Conservation (phyloP, 2,797 vertebrate genomes). For the Phrynocephalus forsythii region DNA sequence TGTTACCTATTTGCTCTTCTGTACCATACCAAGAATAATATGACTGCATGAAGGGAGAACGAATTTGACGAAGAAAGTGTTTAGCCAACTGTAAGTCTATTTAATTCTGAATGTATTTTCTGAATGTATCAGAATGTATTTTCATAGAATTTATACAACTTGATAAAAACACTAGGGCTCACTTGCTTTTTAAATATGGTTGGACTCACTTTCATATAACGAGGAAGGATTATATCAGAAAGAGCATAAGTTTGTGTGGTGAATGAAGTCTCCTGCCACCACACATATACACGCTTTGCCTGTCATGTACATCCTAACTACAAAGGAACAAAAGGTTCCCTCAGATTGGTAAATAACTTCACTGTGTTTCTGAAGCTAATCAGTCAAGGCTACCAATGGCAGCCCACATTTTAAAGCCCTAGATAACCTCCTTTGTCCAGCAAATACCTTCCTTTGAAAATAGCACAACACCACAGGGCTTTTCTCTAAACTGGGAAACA, state of each 20-base stretch:
- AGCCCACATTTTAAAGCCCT: not conserved
- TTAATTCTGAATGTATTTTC: not conserved
- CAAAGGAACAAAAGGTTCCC: not conserved
- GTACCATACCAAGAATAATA: not conserved
- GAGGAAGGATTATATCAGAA: no score
- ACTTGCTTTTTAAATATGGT: not conserved
- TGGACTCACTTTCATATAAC: not conserved
- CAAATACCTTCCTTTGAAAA: not conserved
- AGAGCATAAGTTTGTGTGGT: no score
- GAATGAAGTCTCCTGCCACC: not conserved
- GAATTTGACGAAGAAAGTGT: not conserved
- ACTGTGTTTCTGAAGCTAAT: not conserved
- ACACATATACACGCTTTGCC: not conserved
- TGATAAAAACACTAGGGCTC: not conserved
- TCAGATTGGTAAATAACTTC: not conserved
- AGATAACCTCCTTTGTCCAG: not conserved
- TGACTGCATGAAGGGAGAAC: not conserved
- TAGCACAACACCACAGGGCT: not conserved
- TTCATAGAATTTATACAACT: no score
- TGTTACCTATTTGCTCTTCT: not conserved
- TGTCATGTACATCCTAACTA: not conserved
- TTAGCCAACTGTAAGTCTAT: not conserved
- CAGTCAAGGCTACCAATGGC: not conserved
- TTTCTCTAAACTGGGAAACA: not conserved
- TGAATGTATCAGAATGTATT: no score